Evolutionary conservation across 1,140 invertebrate species (phyloP).

Genomic region (Lanistes nyassanus): DNA sequence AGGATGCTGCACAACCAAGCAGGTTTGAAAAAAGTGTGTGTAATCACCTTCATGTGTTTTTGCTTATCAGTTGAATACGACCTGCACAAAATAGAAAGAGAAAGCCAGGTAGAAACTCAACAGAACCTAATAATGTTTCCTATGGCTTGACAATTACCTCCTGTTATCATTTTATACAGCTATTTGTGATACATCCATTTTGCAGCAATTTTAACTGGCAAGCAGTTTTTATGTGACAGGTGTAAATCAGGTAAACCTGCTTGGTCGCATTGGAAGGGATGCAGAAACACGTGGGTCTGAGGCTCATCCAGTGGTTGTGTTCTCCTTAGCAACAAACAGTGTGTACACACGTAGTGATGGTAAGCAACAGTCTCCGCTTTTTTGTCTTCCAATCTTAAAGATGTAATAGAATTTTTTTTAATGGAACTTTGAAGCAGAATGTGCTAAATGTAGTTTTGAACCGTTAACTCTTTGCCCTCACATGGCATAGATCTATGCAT

Average conservation of each 20-base stretch:
- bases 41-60: too few relatives aligned
- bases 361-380: too few relatives aligned
- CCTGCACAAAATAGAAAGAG: background rate
- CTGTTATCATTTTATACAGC: background rate
- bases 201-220: background rate
- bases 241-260: constrained; percentile 85
- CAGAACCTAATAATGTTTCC: background rate
- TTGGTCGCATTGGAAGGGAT: constrained; percentile 87
- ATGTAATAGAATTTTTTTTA: too few relatives aligned
- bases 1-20: background rate
- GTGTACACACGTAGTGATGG: constrained; percentile 24
- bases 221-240: constrained; percentile 72
- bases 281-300: constrained; percentile 84
- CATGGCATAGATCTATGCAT: too few relatives aligned
- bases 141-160: background rate
- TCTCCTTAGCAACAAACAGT: constrained; percentile 83
- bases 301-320: constrained; percentile 86
- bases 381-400: too few relatives aligned
- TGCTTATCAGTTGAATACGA: too few relatives aligned
- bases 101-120: background rate
- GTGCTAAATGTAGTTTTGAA: too few relatives aligned
- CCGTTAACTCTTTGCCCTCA: too few relatives aligned
- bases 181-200: background rate
- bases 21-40: constrained; percentile 7
- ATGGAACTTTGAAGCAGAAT: too few relatives aligned